phyloP scores from a whole-genome alignment of 64 coral and sea anemone genomes.

The Orbicella faveolata region DNA sequence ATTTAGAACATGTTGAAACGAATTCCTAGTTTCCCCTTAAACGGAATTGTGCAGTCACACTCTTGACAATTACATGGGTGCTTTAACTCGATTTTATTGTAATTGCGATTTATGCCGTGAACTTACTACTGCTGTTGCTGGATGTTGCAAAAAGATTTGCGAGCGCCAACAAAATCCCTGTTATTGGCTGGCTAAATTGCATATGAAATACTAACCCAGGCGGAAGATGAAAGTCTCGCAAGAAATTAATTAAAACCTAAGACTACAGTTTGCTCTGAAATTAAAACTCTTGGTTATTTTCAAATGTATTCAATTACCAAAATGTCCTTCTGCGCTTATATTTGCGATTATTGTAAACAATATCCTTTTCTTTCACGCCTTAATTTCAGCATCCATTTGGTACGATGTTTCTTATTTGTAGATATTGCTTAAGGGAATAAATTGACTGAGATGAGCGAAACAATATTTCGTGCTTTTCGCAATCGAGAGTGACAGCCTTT shows the following conservation, averaged over 20 bases:
- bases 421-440: not conserved
- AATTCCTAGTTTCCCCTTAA: not conserved
- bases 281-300: conserved; percentile 11
- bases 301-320: conserved; percentile 22
- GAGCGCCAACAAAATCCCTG: not conserved
- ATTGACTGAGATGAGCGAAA: not conserved
- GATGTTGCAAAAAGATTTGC: not conserved
- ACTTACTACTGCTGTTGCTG: not conserved
- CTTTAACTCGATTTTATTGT: too few species aligned
- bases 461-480: not conserved
- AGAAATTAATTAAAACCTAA: not conserved
- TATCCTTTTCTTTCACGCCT: not conserved
- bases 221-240: not conserved
- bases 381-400: not conserved
- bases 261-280: not conserved
- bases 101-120: not conserved
- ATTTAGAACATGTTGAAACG: not conserved
- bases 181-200: not conserved
- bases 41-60: not conserved
- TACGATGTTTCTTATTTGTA: not conserved
- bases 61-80: not conserved
- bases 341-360: conserved; percentile 17
- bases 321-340: not conserved
- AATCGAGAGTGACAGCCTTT: not conserved
- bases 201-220: not conserved